Percentiles rank a stretch among this genome's conserved stretches.
Evolutionary conservation across 2,113 vertebrate species (phyloP).

Genomic region (Brachypteracias leptosomus): DNA sequence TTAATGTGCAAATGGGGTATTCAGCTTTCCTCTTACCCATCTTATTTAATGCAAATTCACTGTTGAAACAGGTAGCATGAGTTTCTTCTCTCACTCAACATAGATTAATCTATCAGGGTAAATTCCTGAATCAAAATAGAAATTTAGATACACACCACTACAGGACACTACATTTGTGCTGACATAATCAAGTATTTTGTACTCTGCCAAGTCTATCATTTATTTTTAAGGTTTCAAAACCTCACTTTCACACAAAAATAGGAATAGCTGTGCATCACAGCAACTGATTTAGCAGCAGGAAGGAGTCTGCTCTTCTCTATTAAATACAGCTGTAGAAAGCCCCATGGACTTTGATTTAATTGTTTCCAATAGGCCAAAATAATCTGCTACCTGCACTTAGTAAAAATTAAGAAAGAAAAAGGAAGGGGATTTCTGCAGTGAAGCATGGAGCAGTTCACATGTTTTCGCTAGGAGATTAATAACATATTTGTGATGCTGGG

Average conservation of each 20-base stretch:
- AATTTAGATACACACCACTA: neutral
- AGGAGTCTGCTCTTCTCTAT: neutral
- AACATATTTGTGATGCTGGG: neutral
- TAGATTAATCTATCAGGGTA: neutral
- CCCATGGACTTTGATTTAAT: neutral
- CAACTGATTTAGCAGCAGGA: neutral
- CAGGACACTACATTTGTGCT: neutral
- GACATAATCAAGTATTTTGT: neutral
- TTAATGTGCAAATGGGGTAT: conserved; percentile 67
- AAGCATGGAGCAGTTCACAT: neutral
- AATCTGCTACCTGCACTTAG: neutral
- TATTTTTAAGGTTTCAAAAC: conserved; percentile 36
- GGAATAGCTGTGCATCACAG: neutral
- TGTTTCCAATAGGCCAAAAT: conserved; percentile 22
- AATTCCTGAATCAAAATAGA: conserved; percentile 7
- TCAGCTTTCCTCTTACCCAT: conserved; percentile 21
- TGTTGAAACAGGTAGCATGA: conserved; percentile 36
- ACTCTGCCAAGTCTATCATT: neutral
- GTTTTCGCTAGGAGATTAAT: conserved; percentile 24
- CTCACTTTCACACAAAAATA: neutral
- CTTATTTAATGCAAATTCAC: conserved; percentile 58
- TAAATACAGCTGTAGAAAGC: conserved; percentile 37
- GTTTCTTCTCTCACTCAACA: neutral
- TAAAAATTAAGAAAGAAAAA: neutral
- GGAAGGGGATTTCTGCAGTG: neutral